These are phyloP conservation scores for Ommatoiulus sabulosus DNA, from an alignment of 2,888 invertebrate species.

Conservation along the genomic window DNA sequence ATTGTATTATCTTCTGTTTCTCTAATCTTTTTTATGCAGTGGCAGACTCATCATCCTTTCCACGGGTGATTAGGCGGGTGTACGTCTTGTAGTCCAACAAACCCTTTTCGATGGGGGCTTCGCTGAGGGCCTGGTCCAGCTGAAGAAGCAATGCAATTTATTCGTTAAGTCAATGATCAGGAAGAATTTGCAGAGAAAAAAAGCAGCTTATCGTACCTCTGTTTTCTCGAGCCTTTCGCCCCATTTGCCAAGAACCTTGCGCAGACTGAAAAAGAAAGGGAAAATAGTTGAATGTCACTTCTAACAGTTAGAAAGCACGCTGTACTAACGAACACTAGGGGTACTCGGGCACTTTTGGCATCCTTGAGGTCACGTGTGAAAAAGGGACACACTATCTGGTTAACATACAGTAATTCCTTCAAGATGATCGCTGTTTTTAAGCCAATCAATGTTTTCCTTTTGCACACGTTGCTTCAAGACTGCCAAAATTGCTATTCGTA, in stretches of 20 bases:
- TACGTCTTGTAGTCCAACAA: conserved; percentile 69
- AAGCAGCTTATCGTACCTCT: conserved; percentile 72
- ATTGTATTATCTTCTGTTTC: neutral
- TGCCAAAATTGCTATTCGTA: no score
- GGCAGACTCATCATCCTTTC: conserved; percentile 56
- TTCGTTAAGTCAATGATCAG: neutral
- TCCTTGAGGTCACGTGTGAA: no score
- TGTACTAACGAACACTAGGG: no score
- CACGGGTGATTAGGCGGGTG: conserved; percentile 59
- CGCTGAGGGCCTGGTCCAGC: conserved; percentile 87
- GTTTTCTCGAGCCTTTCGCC: conserved; percentile 91
- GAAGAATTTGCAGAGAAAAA: neutral
- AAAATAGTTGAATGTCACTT: no score
- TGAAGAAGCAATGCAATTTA: conserved; percentile 21
- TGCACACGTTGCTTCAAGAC: no score
- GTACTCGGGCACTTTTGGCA: no score
- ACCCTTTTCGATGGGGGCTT: conserved; percentile 79
- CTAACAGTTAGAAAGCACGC: no score
- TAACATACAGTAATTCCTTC: no score
- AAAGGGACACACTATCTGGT: no score
- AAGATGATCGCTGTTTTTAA: no score
- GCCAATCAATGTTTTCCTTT: no score
- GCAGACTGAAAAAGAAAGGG: conserved; percentile 73
- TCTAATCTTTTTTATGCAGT: conserved; percentile 45
- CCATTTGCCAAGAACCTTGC: conserved; percentile 91